Evolutionary conservation across 2,888 invertebrate genomes (phyloP).

Genomic region (Apoda limacodes): DNA sequence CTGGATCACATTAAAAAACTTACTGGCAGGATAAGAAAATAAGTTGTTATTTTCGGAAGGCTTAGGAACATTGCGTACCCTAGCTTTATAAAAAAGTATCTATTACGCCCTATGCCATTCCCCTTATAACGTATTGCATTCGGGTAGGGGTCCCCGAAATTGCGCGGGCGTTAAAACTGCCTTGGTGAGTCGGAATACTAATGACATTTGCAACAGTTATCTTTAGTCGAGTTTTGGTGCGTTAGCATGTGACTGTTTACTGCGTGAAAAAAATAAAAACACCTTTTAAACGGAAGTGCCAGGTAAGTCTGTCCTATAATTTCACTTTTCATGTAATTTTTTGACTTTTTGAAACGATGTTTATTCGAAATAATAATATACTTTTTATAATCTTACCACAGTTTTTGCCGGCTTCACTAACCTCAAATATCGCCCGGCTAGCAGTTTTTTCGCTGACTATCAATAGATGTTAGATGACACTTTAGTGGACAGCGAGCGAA

Average conservation of each 20-base stretch:
- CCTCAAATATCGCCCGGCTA: neutral
- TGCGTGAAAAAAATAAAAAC: neutral
- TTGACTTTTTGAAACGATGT: neutral
- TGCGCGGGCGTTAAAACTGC: neutral
- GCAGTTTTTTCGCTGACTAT: neutral
- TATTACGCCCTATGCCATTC: too few relatives aligned
- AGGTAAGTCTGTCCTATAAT: neutral
- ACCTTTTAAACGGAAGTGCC: neutral
- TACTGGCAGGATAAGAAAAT: too few relatives aligned
- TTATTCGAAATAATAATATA: neutral
- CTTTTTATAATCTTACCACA: neutral
- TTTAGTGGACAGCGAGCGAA: neutral
- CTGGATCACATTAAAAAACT: too few relatives aligned
- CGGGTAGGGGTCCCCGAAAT: neutral
- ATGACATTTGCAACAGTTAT: neutral
- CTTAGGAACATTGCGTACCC: too few relatives aligned
- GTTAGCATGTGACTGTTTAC: neutral
- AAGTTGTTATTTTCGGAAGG: too few relatives aligned
- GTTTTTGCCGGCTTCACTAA: neutral
- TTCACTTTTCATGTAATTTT: neutral
- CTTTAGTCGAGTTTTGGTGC: neutral
- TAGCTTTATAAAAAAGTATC: too few relatives aligned
- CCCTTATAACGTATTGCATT: too few relatives aligned
- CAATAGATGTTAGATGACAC: neutral
- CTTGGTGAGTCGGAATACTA: neutral